Conservation (phyloP, 2,797 vertebrate species). For the Danio albolineatus region DNA sequence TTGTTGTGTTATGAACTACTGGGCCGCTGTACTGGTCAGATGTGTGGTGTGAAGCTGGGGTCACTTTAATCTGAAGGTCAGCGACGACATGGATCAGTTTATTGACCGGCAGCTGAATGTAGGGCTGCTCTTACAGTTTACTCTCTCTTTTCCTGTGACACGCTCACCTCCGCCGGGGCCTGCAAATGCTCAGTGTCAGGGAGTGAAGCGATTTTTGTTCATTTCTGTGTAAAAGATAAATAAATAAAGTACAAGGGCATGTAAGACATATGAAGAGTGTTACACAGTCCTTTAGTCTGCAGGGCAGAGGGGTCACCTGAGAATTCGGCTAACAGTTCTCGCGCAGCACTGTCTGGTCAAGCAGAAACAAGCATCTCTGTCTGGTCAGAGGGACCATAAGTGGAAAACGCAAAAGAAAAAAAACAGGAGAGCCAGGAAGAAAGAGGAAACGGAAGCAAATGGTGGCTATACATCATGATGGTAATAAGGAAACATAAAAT, state of each 20-base stretch:
- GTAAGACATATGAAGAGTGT: slow-evolving; percentile 49
- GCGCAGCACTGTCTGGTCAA: slow-evolving; percentile 75
- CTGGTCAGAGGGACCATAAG: slow-evolving; percentile 73
- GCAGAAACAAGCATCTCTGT: slow-evolving; percentile 82
- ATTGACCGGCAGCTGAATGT: slow-evolving; percentile 58
- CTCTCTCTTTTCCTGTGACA: slow-evolving; percentile 31
- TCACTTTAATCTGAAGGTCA: slow-evolving; percentile 54
- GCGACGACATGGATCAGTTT: slow-evolving; percentile 52
- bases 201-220: slow-evolving; percentile 78
- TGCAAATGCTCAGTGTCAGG: slow-evolving; percentile 78
- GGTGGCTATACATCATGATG: not conserved
- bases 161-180: slow-evolving; percentile 76
- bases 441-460: slow-evolving; percentile 43
- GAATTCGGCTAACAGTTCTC: slow-evolving; percentile 66
- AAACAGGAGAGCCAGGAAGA: slow-evolving; percentile 39
- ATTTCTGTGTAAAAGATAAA: slow-evolving; percentile 55
- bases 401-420: no score
- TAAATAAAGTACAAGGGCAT: slow-evolving; percentile 48
- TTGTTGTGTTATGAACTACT: no score
- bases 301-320: slow-evolving; percentile 76
- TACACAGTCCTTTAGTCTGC: slow-evolving; percentile 73
- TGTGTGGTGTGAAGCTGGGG: slow-evolving; percentile 43
- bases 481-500: not conserved
- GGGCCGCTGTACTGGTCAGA: slow-evolving; percentile 24
- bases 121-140: slow-evolving; percentile 39